Evolutionary conservation across 2,113 vertebrate genomes (phyloP), one percentile per base, ranked within the genome.

Genomic region (Zosterops japonicus): DNA sequence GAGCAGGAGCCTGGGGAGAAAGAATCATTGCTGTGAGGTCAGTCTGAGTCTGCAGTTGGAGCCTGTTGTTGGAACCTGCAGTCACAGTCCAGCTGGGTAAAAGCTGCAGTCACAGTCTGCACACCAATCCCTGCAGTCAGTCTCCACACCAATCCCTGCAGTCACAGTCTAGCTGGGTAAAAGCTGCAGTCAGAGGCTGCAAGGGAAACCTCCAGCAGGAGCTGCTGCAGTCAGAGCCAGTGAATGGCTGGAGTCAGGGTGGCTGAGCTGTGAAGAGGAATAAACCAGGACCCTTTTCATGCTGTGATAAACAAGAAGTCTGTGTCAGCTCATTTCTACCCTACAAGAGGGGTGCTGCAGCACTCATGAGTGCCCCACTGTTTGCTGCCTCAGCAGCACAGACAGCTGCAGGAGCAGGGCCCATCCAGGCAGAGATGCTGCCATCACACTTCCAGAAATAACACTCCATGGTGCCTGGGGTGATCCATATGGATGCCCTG

Each of bases 291-390:
- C 35, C 24, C 57, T 39, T 36, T 27, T 39, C 16, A 39, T 60
- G 35, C 59, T 60, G 59, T 27, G 35, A 60, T 5, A 39, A 60
- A 60, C 16, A 27, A 27, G 24, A 18, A 60, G 11, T 36, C 24
- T 60, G 59, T 36, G 35, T 60, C 3, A 4, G 24, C 24, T 60
- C 24, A 39, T 39, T 27, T 39, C 10, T 36, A 17, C 33, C 20
- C 35, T 16, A 35, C 56, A 15, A 59, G 56, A 59, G 56, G n/a
- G 56, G 14, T 35, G 22, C 56, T 59, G n/a, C 14, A 59, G 41
- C 49, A 31, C 13, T 25, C 22, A 28, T 0, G 3, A 56, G 72
- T 22, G 14, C 16, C 49, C 29, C 3, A 4, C 12, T 0, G 35
- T 44, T 55, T 28, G 0, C n/a, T 36, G 49, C 27, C 81, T 46